Evolutionary conservation across 2,888 invertebrate genomes (phyloP), one percentile per base, ranked within the genome.

Genomic region (Dryococelus australis): DNA sequence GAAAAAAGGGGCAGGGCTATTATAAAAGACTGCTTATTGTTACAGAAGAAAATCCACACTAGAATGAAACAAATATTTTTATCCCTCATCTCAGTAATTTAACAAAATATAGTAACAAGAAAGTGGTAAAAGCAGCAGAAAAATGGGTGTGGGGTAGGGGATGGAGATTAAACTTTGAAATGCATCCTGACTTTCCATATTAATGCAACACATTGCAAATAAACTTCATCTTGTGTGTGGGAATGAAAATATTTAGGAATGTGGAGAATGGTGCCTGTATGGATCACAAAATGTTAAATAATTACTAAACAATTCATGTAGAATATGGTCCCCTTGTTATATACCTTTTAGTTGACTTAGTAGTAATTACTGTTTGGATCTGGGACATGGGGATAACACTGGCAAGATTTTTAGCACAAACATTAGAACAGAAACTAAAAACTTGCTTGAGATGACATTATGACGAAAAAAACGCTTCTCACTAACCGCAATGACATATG

Each of bases 391-490:
- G 65, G 20, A n/a, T 65, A 65, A 10, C 10, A 65, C 20, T 65
- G 65, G 65, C 65, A 65, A 65, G 65, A 65, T 24, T 65, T 12
- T 65, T 65, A 65, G 20, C 65, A 65, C 65, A 65, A 65, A 65
- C 65, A 65, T 65, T 65, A 65, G 24, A 65, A 65, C 65, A 65
- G 65, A 65, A 65, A 65, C 10, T 24, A 65, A 65, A 65, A 83
- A 83, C 83, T 27, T 83, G 24, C 43, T 28, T 83, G 43, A 83
- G 83, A 83, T 83, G 83, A 83, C 83, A 83, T 83, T 28, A 83
- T 83, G 83, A 83, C 43, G 83, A 83, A 83, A 83, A 80, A 27
- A 83, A 83, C 83, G 43, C 43, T 83, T 43, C 83, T 83, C 83
- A 83, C 43, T 83, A 83, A 83, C 83, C 43, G 28, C 43, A 83